Evolutionary conservation across 2,113 vertebrate genomes (phyloP), one percentile per base, ranked within the genome.

Genomic region (Cathartes aura): DNA sequence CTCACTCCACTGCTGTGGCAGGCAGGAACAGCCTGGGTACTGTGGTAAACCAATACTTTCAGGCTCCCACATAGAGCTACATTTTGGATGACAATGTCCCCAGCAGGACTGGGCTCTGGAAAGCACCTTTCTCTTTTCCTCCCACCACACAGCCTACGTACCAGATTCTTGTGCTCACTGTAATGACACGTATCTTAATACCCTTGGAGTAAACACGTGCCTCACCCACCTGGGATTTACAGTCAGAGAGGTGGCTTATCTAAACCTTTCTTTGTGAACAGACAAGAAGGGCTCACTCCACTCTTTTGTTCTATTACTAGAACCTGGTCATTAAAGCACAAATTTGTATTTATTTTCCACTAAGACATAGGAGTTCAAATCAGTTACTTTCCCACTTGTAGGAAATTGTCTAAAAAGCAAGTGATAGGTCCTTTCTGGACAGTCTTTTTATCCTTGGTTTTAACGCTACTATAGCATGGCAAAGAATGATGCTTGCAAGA

Each of bases 41-140:
- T 26, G 38, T 1, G 1, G 8, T 30, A 50, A 78, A 63, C 5
- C 40, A 68, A 9, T 5, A 53, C 8, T 21, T n/a, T 15, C 6
- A 24, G 64, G 62, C 24, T 84, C 22, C 23, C 48, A 60, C 34
- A 38, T 0, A 21, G 11, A 71, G 19, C 26, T 66, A 42, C 5
- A 4, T 22, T 76, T 75, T 12, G 1, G 40, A 56, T 40, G 21
- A 53, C 50, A 40, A 43, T 0, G 3, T 16, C 23, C 8, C 9
- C 23, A 74, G 73, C 55, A 66, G 10, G 26, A 36, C 29, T 15
- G 50, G 32, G 27, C 42, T 78, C 40, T 53, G 34, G 30, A 88
- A 90, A 85, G 11, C 13, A 43, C 34, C 16, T 30, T 93, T 13
- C 16, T n/a, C 38, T 71, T 58, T 42, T 60, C 45, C 40, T 85